Percentiles rank a stretch among this genome's conserved stretches.
Evolutionary conservation across 1,140 invertebrate genomes (phyloP).

Genomic region (Zelostemma sp.): DNA sequence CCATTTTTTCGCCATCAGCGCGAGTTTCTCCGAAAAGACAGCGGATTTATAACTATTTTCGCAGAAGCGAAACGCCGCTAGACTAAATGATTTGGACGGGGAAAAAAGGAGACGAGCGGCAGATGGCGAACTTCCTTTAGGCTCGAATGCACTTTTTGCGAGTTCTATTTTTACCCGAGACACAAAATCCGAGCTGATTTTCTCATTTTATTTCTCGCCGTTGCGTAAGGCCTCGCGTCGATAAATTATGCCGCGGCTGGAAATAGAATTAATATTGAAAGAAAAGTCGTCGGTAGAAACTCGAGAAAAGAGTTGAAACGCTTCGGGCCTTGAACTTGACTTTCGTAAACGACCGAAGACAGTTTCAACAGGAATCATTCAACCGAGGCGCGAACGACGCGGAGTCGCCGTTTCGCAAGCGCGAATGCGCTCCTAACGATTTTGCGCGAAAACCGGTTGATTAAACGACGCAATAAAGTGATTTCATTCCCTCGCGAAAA

Average conservation of each 20-base stretch:
- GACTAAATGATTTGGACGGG: conserved; percentile 5
- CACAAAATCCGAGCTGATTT: too few species aligned
- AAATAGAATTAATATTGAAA: too few species aligned
- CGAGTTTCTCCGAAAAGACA: background rate
- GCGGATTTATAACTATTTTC: conserved; percentile 10
- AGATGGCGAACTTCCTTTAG: conserved; percentile 40
- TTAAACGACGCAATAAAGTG: too few species aligned
- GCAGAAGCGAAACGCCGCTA: background rate
- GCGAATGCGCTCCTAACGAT: too few species aligned
- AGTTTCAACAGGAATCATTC: conserved; percentile 30
- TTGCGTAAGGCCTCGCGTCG: too few species aligned
- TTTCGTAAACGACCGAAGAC: conserved; percentile 55
- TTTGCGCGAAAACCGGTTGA: background rate
- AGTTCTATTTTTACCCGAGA: conserved; percentile 61
- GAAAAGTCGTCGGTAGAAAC: too few species aligned
- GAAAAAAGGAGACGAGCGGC: conserved; percentile 19
- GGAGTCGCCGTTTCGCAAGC: background rate
- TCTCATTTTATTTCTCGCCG: too few species aligned
- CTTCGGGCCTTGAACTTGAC: conserved; percentile 61
- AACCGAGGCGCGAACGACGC: conserved; percentile 20
- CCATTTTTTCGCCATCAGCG: background rate
- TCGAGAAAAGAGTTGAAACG: conserved; percentile 12
- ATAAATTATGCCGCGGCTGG: too few species aligned
- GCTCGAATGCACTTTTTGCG: conserved; percentile 59
- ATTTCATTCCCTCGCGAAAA: too few species aligned